Evolutionary conservation across 92 coral and sea anemone species (phyloP).

Genomic region (Siderastrea radians): DNA sequence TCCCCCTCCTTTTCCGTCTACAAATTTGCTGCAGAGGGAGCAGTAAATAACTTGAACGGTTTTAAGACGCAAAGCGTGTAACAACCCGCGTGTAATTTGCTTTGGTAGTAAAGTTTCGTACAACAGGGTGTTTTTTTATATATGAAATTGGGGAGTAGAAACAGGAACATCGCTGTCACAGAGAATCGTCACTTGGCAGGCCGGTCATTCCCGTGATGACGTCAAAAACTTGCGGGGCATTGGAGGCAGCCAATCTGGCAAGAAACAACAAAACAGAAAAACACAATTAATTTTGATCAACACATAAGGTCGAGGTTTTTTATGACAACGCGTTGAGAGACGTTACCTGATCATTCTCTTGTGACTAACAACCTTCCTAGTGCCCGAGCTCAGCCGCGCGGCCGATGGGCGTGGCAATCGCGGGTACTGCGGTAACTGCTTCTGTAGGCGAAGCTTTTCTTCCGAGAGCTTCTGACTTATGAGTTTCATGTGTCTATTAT

Average conservation of each 20-base stretch:
- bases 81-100: no score
- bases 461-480: constrained; percentile 85
- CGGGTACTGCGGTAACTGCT: constrained; percentile 63
- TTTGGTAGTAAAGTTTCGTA: not conserved
- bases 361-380: constrained; percentile 78
- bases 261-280: constrained; percentile 1
- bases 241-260: constrained; percentile 44
- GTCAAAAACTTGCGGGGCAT: constrained; percentile 55
- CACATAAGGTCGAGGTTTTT: no score
- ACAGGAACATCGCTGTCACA: constrained; percentile 19
- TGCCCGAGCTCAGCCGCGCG: constrained; percentile 78
- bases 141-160: not conserved
- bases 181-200: constrained; percentile 46
- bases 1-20: no score
- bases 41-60: no score
- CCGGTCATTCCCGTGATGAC: constrained; percentile 54
- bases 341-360: constrained; percentile 91
- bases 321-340: not conserved
- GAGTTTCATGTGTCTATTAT: constrained; percentile 91
- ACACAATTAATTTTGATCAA: no score
- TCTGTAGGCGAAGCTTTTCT: constrained; percentile 72
- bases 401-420: constrained; percentile 89
- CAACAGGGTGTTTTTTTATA: not conserved
- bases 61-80: no score
- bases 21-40: no score